Conservation (phyloP, 2,113 vertebrate species). For the Gopherus flavomarginatus region DNA sequence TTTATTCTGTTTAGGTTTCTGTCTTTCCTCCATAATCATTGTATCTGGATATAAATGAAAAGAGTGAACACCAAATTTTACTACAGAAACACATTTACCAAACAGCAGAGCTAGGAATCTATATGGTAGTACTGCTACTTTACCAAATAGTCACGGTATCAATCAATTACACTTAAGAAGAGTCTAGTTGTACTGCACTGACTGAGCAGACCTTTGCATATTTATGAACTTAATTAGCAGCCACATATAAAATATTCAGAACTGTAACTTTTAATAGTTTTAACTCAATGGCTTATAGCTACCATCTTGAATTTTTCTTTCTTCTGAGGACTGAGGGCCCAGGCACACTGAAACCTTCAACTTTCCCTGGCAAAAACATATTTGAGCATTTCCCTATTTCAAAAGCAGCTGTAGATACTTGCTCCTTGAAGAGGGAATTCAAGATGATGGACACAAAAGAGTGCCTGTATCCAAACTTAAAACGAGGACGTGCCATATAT, state of each 20-base stretch:
- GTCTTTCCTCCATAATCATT: neutral
- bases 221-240: neutral
- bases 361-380: neutral
- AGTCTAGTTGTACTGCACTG: slow-evolving; percentile 6
- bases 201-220: neutral
- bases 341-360: neutral
- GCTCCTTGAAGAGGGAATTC: neutral
- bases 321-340: neutral
- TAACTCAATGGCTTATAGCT: neutral
- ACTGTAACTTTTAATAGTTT: neutral
- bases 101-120: neutral
- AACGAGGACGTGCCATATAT: neutral
- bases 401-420: neutral
- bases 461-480: neutral
- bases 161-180: neutral
- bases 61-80: neutral
- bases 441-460: neutral
- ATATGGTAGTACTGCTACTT: neutral
- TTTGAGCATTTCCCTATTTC: neutral
- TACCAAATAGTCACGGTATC: neutral
- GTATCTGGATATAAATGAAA: neutral
- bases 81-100: neutral
- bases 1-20: neutral
- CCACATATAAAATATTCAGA: neutral
- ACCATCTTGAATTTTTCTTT: neutral